Evolutionary conservation across 2,113 vertebrate genomes (phyloP).

Genomic region (Phasianus colchicus): DNA sequence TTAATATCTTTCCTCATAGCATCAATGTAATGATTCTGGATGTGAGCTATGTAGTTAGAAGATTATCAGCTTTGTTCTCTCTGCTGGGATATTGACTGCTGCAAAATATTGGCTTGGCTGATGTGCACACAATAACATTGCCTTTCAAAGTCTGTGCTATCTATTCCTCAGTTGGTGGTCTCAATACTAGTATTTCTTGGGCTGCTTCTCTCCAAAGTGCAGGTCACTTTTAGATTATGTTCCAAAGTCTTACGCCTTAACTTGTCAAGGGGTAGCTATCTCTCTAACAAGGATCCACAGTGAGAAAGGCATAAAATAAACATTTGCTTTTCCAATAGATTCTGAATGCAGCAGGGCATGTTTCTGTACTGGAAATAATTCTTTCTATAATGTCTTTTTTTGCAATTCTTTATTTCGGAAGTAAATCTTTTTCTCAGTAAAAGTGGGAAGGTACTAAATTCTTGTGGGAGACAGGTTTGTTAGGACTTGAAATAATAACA

Average conservation of each 20-base stretch:
- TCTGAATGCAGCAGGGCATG: not conserved
- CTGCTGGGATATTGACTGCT: not conserved
- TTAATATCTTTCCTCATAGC: not conserved
- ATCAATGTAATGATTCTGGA: not conserved
- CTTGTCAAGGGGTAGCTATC: not conserved
- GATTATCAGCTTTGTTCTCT: not conserved
- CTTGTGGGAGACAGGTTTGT: not conserved
- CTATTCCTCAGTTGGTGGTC: not conserved
- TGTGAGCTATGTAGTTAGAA: not conserved
- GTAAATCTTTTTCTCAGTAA: not conserved
- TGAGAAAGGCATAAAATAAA: slow-evolving; percentile 17
- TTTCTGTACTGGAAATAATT: not conserved
- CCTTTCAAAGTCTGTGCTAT: not conserved
- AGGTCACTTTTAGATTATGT: not conserved
- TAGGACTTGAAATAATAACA: not conserved
- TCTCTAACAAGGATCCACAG: not conserved
- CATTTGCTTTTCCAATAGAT: not conserved
- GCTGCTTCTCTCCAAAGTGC: not conserved
- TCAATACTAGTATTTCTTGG: not conserved
- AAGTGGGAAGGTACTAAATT: not conserved
- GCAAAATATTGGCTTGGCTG: not conserved
- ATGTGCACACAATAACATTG: not conserved
- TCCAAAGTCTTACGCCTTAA: not conserved
- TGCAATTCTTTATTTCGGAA: not conserved
- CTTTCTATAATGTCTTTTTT: not conserved